These are phyloP conservation scores for Colletes collaris DNA, from an alignment of 2,888 invertebrate species.

Conservation along the genomic window DNA sequence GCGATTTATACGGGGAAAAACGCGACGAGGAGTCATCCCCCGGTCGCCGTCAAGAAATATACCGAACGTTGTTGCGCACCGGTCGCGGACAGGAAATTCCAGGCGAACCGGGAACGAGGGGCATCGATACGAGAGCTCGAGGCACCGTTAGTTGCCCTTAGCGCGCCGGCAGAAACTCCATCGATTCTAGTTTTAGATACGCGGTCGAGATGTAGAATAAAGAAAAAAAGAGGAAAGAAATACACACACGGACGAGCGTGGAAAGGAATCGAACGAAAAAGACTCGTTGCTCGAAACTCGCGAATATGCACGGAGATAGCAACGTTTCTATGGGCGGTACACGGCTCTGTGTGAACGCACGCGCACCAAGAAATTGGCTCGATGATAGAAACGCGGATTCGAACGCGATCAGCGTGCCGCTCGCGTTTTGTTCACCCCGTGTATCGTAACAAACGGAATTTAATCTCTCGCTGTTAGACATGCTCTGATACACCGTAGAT, in stretches of 20 bases:
- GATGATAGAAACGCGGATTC: slow-evolving; percentile 17
- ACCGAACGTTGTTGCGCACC: slow-evolving; percentile 31
- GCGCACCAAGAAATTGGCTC: slow-evolving; percentile 7
- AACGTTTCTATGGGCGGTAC: not conserved
- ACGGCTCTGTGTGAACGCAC: not conserved
- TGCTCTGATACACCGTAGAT: slow-evolving; percentile 43
- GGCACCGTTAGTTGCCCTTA: slow-evolving; percentile 55
- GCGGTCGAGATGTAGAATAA: not conserved
- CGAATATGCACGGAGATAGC: slow-evolving; percentile 1
- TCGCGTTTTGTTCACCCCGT: slow-evolving; percentile 9
- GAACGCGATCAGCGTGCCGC: slow-evolving; percentile 3
- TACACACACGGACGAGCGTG: too few species aligned
- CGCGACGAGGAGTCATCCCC: slow-evolving; percentile 14
- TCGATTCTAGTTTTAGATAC: slow-evolving; percentile 22
- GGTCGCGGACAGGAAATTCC: slow-evolving; percentile 48
- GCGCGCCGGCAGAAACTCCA: slow-evolving; percentile 11
- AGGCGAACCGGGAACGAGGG: slow-evolving; percentile 20
- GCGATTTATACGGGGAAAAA: slow-evolving; percentile 65
- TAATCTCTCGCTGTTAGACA: slow-evolving; percentile 52
- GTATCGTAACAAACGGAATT: slow-evolving; percentile 50
- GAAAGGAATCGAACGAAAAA: not conserved
- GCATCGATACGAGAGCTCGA: slow-evolving; percentile 42
- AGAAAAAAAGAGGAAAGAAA: not conserved
- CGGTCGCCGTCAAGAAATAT: slow-evolving; percentile 26
- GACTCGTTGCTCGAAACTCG: slow-evolving; percentile 1